A percentile compares a stretch with the other conserved stretches of the same genome.
phyloP scores from a whole-genome alignment of 2,113 vertebrate genomes.

The Chaetura pelagica region DNA sequence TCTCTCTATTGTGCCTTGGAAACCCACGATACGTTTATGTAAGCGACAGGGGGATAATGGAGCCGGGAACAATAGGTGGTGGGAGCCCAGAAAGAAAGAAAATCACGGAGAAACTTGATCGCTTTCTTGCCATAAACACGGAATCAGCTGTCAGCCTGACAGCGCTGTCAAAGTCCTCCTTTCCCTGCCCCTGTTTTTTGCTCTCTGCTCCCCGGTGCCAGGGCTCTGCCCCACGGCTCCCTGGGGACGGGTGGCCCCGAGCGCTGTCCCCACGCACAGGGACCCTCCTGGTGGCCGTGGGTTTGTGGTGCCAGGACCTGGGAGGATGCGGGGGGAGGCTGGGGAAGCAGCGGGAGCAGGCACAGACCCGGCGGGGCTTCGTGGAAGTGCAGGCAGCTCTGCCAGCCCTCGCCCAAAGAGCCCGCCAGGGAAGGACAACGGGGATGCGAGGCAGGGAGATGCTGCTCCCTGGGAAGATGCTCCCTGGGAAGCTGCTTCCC shows the following conservation, averaged over 20 bases:
- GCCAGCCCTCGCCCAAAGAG: not conserved
- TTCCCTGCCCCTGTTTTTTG: not conserved
- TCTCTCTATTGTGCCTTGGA: conserved; percentile 14
- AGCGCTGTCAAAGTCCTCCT: not conserved
- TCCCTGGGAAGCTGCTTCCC: not conserved
- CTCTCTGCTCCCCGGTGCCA: not conserved
- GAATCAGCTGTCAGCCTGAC: not conserved
- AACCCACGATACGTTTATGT: conserved; percentile 30
- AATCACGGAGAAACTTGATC: not conserved
- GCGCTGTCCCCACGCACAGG: not conserved
- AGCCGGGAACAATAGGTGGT: conserved; percentile 12
- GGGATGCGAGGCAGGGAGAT: accelerated
- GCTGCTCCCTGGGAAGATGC: too few relatives aligned
- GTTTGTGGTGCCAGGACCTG: not conserved
- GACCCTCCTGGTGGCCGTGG: not conserved
- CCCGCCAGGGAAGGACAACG: not conserved
- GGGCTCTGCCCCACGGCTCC: not conserved
- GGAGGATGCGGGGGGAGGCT: not conserved
- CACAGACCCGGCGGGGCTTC: not conserved
- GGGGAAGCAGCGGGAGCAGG: not conserved
- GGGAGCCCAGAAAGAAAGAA: not conserved
- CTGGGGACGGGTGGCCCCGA: accelerated
- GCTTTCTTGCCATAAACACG: not conserved
- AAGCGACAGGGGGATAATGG: conserved; percentile 32
- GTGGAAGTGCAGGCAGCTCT: not conserved